These are phyloP conservation scores for Struthio camelus DNA, from an alignment of 2,113 vertebrate species.

Conservation along the genomic window DNA sequence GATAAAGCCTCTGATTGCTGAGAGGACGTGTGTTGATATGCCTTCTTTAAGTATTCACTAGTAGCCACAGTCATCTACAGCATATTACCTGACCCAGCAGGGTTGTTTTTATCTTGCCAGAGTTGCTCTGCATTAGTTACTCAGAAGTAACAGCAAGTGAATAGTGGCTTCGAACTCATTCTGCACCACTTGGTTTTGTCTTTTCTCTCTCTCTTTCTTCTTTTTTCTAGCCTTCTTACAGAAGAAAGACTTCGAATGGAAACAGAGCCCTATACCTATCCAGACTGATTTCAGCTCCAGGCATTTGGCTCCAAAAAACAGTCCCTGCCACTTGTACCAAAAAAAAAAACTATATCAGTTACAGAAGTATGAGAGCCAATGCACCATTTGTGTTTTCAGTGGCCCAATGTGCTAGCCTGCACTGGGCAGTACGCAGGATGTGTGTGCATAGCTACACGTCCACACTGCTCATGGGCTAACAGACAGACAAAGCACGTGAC, in stretches of 20 bases:
- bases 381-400: background rate
- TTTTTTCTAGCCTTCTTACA: background rate
- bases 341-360: background rate
- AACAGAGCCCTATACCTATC: background rate
- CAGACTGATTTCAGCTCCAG: background rate
- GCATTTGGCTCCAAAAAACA: background rate
- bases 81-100: background rate
- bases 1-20: background rate
- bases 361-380: background rate
- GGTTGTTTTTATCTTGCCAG: background rate
- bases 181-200: background rate
- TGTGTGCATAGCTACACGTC: background rate
- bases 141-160: background rate
- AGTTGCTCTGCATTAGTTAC: background rate
- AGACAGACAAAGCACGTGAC: background rate
- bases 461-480: background rate
- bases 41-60: background rate
- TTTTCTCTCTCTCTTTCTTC: background rate
- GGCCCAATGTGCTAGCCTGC: background rate
- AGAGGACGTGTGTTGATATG: accelerated
- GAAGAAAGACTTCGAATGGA: background rate
- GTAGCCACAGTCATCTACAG: background rate
- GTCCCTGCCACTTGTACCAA: background rate
- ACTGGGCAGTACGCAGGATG: background rate
- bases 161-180: background rate